These are phyloP conservation scores for Triplophysa bombifrons DNA, from an alignment of 2,797 vertebrate genomes.

Conservation along the genomic window DNA sequence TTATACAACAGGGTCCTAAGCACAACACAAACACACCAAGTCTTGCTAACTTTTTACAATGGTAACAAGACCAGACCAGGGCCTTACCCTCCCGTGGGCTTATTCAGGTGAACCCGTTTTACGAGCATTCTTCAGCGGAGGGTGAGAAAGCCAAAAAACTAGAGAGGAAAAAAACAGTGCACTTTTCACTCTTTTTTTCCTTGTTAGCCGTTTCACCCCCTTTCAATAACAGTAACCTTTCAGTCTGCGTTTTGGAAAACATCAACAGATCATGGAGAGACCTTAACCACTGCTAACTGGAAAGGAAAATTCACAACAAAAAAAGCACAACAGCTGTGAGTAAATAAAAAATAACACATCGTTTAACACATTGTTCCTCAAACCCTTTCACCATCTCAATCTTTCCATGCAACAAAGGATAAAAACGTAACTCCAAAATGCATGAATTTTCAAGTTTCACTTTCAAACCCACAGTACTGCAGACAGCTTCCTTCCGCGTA, in stretches of 20 bases:
- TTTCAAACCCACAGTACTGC: constrained; percentile 16
- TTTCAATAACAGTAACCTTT: neutral
- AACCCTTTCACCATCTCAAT: neutral
- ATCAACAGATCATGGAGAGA: neutral
- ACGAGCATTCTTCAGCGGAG: constrained; percentile 80
- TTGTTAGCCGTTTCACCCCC: no score
- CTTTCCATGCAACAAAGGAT: neutral
- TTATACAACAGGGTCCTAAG: constrained; percentile 73
- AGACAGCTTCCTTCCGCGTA: constrained; percentile 18
- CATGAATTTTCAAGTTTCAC: constrained; percentile 25
- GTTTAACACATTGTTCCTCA: neutral
- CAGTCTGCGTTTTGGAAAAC: constrained; percentile 13
- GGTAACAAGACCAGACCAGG: constrained; percentile 72
- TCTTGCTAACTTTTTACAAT: constrained; percentile 77
- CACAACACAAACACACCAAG: constrained; percentile 76
- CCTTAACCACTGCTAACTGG: neutral
- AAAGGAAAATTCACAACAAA: neutral
- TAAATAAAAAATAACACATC: neutral
- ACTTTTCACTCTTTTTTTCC: constrained; percentile 69
- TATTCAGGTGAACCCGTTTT: constrained; percentile 81
- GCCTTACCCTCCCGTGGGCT: constrained; percentile 72
- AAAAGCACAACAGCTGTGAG: neutral
- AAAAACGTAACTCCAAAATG: neutral
- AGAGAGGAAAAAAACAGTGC: constrained; percentile 69
- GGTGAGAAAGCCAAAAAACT: constrained; percentile 75